Base-by-base conservation (phyloP, 2,113 vertebrate genomes). In the Eleginops maclovinus region DNA sequence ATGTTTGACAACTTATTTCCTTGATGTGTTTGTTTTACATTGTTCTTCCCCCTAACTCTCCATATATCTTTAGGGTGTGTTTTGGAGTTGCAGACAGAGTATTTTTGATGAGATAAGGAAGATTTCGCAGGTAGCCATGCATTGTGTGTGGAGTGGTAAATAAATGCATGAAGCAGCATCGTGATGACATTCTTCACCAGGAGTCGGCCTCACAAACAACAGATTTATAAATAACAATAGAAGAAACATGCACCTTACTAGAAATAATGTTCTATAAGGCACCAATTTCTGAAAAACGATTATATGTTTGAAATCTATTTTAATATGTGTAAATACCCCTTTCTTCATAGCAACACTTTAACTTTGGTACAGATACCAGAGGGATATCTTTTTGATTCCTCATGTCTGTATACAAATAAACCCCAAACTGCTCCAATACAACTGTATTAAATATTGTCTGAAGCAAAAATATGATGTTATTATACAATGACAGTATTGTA, bases 81-180 rank as follows among this genome's bases (percentile, higher is more conserved):
- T 98, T 96, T 97, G 97, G 97, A 97, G 95, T 95, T 98, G 96
- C 97, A 98, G 97, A 95, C 96, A 98, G 90, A 98, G 92, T 97
- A 96, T 98, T 94, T 98, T 99, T 97, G 96, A 97, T 95, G 97
- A 99, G 93, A 97, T 99, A 95, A 98, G 97, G 96, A 98, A 95
- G 93, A 96, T 97, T 94, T 93, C 96, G 79, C 96, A 98, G 97
- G 97, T 99, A 97, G 96, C 88, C 21, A 82, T 92, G 87, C 51
- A 49, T 60, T 73, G 78, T 70, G 74, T 79, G 82, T 76, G 55
- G 13, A 44, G 31, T 79, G 69, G 55, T 55, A 71, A 70, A 62
- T n/a, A 28, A 54, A 77, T 80, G 90, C 86, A 91, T 88, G 82
- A 68, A 74, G 54, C 41, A 56, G 58, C 9, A 50, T 10, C 3